Conservation (phyloP, 2,888 invertebrate species). For the Tachina lurida region DNA sequence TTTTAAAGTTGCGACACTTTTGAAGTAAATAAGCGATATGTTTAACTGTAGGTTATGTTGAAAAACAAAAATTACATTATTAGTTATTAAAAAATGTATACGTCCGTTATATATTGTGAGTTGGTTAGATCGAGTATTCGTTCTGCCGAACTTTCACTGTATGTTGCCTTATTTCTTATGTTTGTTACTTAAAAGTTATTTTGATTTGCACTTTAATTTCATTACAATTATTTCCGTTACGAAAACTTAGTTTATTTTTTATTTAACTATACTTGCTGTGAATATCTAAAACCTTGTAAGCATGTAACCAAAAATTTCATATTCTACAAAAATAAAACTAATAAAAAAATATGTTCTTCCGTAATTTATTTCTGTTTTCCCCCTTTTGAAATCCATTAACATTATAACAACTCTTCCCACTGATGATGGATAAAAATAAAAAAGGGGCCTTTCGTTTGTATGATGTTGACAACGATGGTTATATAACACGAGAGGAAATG, state of each 20-base stretch:
- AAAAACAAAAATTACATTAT: too few relatives aligned
- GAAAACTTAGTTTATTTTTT: neutral
- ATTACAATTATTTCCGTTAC: neutral
- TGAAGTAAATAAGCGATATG: too few relatives aligned
- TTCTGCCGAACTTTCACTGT: too few relatives aligned
- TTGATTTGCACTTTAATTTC: neutral
- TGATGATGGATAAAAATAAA: neutral
- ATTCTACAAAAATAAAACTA: constrained; percentile 1
- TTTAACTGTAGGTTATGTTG: too few relatives aligned
- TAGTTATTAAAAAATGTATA: too few relatives aligned
- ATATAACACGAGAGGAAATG: constrained; percentile 97
- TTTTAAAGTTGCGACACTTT: too few relatives aligned
- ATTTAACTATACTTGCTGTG: constrained; percentile 2
- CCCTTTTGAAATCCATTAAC: constrained; percentile 28
- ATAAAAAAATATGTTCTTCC: constrained; percentile 30
- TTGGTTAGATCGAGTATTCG: too few relatives aligned
- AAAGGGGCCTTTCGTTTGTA: constrained; percentile 98
- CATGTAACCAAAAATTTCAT: neutral
- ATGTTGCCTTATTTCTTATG: too few relatives aligned
- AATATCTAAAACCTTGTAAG: constrained; percentile 16
- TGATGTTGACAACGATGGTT: constrained; percentile 98
- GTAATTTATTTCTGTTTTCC: constrained; percentile 29
- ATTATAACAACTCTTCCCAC: constrained; percentile 20
- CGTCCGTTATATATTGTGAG: too few relatives aligned
- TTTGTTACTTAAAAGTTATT: neutral